These are phyloP conservation scores for Polypterus senegalus DNA, from an alignment of 2,113 vertebrate species.

Conservation along the genomic window DNA sequence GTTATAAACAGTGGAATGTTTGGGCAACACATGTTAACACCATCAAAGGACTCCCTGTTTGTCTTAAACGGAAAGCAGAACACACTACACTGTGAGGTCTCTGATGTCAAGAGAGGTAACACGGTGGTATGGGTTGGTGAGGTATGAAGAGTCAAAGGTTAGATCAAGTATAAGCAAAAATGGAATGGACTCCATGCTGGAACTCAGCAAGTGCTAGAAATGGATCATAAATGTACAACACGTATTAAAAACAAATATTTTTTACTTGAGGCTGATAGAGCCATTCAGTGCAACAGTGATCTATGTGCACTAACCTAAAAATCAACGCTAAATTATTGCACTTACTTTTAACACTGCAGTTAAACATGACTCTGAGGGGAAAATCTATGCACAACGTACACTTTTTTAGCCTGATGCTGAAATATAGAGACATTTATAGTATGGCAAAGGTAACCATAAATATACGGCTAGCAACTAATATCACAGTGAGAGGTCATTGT, in stretches of 20 bases:
- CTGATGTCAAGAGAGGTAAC: conserved; percentile 70
- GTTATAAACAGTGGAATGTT: conserved; percentile 80
- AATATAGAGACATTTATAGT: too few species aligned
- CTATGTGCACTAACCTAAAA: conserved; percentile 46
- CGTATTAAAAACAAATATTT: too few species aligned
- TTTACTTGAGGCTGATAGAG: conserved; percentile 40
- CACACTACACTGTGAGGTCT: conserved; percentile 75
- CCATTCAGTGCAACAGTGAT: conserved; percentile 58
- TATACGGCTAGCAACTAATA: too few species aligned
- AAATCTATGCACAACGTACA: conserved; percentile 65
- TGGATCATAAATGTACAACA: conserved; percentile 35
- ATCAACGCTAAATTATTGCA: conserved; percentile 53
- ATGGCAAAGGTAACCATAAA: too few species aligned
- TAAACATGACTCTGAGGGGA: conserved; percentile 44
- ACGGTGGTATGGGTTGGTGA: conserved; percentile 88
- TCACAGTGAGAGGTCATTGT: too few species aligned
- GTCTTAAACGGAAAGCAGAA: conserved; percentile 75
- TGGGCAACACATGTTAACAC: conserved; percentile 80
- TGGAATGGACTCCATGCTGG: conserved; percentile 45
- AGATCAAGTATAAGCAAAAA: conserved; percentile 32
- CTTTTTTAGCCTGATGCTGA: conserved; percentile 54
- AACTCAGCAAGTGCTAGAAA: conserved; percentile 38
- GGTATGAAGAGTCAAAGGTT: conserved; percentile 62
- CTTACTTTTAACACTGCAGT: conserved; percentile 52
- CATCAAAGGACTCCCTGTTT: conserved; percentile 72